These are phyloP conservation scores for Drosophila ezoana DNA, from an alignment of 2,888 invertebrate genomes.

Conservation along the genomic window DNA sequence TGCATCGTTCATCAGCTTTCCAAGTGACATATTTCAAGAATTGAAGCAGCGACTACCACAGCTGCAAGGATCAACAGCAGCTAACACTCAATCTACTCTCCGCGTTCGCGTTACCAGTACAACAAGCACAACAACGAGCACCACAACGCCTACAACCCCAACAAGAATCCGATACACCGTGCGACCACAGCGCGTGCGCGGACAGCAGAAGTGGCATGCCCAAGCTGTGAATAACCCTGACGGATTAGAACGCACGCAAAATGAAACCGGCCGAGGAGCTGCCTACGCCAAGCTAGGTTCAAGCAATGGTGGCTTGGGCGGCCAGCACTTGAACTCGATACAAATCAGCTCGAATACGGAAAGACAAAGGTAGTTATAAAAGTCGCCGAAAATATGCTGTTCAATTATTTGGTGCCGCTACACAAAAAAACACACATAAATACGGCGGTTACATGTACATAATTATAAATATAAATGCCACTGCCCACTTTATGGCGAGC, in stretches of 20 bases:
- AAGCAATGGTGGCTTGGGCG: constrained; percentile 59
- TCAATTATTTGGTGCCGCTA: constrained; percentile 69
- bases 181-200: constrained; percentile 85
- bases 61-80: constrained; percentile 27
- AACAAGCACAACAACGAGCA: constrained; percentile 83
- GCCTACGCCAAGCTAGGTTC: constrained; percentile 53
- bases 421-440: constrained; percentile 66
- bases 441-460: constrained; percentile 36
- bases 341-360: constrained; percentile 68
- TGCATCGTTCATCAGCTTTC: constrained; percentile 84
- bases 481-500: constrained; percentile 32
- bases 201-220: constrained; percentile 85
- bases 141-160: constrained; percentile 80
- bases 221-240: constrained; percentile 83
- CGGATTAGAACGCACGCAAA: constrained; percentile 30
- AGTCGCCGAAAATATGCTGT: constrained; percentile 36
- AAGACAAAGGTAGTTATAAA: constrained; percentile 81
- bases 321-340: constrained; percentile 70
- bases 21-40: constrained; percentile 84
- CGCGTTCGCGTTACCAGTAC: constrained; percentile 11
- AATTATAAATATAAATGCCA: constrained; percentile 29
- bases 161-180: constrained; percentile 84
- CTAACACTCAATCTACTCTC: constrained; percentile 14
- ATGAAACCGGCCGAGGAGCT: constrained; percentile 69
- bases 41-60: constrained; percentile 77